A percentile compares a stretch with the other conserved stretches of the same genome.
phyloP scores from a whole-genome alignment of 2,888 invertebrate species.

The Cordilura impudica region DNA sequence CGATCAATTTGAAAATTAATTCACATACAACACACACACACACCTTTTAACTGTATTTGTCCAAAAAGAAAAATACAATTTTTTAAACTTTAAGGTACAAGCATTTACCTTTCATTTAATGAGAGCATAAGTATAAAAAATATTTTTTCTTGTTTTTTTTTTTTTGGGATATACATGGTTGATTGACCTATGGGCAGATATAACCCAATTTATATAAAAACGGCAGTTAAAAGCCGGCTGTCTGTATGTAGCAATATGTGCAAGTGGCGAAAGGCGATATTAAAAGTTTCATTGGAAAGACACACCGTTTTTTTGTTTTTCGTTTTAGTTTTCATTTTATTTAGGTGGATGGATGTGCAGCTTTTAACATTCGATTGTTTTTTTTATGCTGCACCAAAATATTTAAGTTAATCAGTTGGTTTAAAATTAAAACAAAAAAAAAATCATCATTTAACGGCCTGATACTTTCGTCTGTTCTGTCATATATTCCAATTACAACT shows the following conservation, averaged over 20 bases:
- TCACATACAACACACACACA: constrained; percentile 10
- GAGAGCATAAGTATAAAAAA: constrained; percentile 34
- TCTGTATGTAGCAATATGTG: constrained; percentile 37
- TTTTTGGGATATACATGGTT: constrained; percentile 47
- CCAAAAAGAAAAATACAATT: constrained; percentile 1
- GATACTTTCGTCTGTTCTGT: too few species aligned
- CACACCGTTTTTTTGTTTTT: constrained; percentile 26
- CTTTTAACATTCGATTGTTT: constrained; percentile 20
- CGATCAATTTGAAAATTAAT: background rate
- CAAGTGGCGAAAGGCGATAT: constrained; percentile 61
- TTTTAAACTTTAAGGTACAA: constrained; percentile 25
- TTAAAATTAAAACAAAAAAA: too few species aligned
- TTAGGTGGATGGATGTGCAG: background rate
- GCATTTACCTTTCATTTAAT: constrained; percentile 41
- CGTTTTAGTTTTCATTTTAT: background rate
- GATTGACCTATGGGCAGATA: constrained; percentile 63
- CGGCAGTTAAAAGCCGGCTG: constrained; percentile 14
- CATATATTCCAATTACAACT: too few species aligned
- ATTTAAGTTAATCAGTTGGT: too few species aligned
- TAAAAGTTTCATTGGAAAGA: constrained; percentile 40
- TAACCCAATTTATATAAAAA: constrained; percentile 60
- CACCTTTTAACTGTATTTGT: constrained; percentile 26
- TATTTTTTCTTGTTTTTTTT: constrained; percentile 21
- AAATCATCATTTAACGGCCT: too few species aligned
- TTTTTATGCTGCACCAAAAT: too few species aligned